Conservation (phyloP, 2,888 invertebrate species). For the Drosophila paracracens region DNA sequence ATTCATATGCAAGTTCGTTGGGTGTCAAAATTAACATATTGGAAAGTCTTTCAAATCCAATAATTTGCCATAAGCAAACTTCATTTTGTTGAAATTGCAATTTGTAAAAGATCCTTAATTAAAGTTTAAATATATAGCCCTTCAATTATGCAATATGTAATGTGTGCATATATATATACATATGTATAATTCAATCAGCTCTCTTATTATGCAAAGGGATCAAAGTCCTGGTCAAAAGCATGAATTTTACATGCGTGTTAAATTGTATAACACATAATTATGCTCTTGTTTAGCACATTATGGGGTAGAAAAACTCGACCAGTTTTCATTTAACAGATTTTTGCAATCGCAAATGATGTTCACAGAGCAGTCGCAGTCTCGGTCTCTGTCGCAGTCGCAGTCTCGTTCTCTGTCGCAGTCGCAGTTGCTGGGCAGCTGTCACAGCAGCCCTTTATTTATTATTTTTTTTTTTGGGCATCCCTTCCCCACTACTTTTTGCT, state of each 20-base stretch:
- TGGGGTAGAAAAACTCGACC: slow-evolving; percentile 27
- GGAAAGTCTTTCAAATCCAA: background rate
- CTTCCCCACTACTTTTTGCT: slow-evolving; percentile 1
- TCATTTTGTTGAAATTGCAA: background rate
- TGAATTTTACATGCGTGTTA: background rate
- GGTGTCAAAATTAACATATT: background rate
- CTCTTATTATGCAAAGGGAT: background rate
- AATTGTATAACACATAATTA: background rate
- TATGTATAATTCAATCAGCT: background rate
- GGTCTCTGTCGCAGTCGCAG: background rate
- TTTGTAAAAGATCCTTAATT: background rate
- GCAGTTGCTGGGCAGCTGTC: slow-evolving; percentile 28
- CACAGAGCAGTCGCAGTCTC: background rate
- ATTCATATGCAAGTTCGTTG: background rate
- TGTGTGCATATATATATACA: background rate
- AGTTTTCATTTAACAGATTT: slow-evolving; percentile 66
- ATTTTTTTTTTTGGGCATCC: slow-evolving; percentile 30
- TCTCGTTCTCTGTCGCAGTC: background rate
- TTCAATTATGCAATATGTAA: background rate
- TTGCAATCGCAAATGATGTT: slow-evolving; percentile 45
- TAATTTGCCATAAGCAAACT: background rate
- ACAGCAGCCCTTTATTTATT: slow-evolving; percentile 38
- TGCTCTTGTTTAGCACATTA: background rate
- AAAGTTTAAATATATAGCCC: background rate
- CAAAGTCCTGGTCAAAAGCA: background rate